Base-by-base conservation (phyloP, 2,797 vertebrate genomes). In the Otus scops region DNA sequence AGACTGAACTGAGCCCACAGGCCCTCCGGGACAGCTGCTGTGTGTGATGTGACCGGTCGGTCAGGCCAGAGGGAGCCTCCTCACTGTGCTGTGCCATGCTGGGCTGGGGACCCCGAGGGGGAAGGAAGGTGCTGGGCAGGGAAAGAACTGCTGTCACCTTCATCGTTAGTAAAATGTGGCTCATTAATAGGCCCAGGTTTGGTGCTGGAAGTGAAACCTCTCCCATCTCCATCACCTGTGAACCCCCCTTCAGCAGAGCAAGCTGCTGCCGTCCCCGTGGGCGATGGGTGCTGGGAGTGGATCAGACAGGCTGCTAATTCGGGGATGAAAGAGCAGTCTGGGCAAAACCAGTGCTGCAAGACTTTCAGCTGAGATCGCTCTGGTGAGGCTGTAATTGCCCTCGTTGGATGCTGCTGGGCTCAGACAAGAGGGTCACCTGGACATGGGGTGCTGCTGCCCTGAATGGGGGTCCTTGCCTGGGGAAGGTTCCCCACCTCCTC, bases 51-150 rank as follows among this genome's bases (percentile, higher is more conserved):
- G 85, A 34, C 34, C 3, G 6, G 38, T 27, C 0, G 26, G 43
- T 32, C 16, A 36, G 56, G 38, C 48, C 23, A 0, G 11, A 7
- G 45, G 28, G 18, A 4, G 24, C 45, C 16, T 28, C n/a, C 60
- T 34, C 32, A 3, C 12, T n/a, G 30, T 0, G 3, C 51, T 0
- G 6, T 7, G 10, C 30, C 3, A 1, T 3, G 34, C 7, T 39
- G 54, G 15, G 4, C 27, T 0, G 10, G 48, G 43, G 9, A 14
- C 13, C 6, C 6, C 2, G 2, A 41, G 54, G 17, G 77, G 67
- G 8, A 53, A 26, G 67, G 8, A 53, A 26, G 70, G 14, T 19
- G 28, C 54, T 5, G 4, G 32, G 61, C 11, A 51, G 36, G 36
- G 21, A 11, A 48, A 36, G 34, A 27, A 36, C 21, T 6, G 8